A percentile compares a stretch with the other conserved stretches of the same genome.
phyloP scores from a whole-genome alignment of 2,888 invertebrate species.

The Lepidonotus clava region DNA sequence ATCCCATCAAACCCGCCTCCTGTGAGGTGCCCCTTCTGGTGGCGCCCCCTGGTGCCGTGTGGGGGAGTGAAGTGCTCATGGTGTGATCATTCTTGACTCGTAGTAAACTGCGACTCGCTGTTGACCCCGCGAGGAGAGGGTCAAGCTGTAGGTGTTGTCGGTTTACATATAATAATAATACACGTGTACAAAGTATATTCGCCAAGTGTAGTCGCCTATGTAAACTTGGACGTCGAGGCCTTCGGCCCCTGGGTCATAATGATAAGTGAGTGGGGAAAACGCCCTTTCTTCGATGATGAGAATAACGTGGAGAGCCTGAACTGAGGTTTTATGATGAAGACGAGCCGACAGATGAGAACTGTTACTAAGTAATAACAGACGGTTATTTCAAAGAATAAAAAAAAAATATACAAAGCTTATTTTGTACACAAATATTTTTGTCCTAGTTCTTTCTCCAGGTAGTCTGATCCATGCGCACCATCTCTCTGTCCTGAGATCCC shows the following conservation, averaged over 20 bases:
- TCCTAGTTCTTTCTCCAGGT: background rate
- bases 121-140: no score
- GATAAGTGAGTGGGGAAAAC: background rate
- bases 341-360: constrained; percentile 11
- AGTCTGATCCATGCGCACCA: no score
- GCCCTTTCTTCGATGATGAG: background rate
- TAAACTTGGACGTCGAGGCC: constrained; percentile 24
- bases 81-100: no score
- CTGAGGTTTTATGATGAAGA: background rate
- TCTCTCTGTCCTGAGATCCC: no score
- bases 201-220: constrained; percentile 18
- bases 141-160: background rate
- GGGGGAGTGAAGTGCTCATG: no score
- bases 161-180: constrained; percentile 22
- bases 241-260: constrained; percentile 14
- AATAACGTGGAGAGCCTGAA: constrained; percentile 16
- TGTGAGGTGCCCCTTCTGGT: no score
- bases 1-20: no score
- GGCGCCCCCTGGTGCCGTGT: no score
- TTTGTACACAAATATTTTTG: constrained; percentile 41
- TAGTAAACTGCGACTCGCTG: no score
- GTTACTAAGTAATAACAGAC: constrained; percentile 46
- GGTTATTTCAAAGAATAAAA: constrained; percentile 51
- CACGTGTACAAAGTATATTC: constrained; percentile 30
- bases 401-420: constrained; percentile 53